Base-by-base conservation (phyloP, 1,140 invertebrate genomes). In the Branchinecta lynchi region DNA sequence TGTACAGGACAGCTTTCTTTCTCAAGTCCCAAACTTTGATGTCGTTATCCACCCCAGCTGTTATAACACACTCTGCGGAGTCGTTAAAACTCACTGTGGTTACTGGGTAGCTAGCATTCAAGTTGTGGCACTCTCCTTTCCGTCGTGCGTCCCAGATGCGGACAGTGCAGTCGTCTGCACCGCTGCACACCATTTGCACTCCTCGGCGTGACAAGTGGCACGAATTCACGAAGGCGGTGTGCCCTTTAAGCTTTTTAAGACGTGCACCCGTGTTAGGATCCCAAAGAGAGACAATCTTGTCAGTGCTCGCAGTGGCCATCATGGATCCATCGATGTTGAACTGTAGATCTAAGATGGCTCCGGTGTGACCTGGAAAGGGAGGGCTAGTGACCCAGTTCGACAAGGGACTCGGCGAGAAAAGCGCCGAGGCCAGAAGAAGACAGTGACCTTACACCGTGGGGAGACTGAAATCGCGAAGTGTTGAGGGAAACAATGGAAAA, bases 21-120 rank as follows among this genome's bases (percentile, higher is more conserved):
- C 96, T 82, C 21, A 98, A 81, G 79, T 99, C 97, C 96, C 96
- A 99, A 1, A 97, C 89, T 84, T 98, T 98, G 7, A 99, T 86
- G 70, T 96, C 89, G 80, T 99, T 99, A 78, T 99, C 97, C 67
- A 99, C 92, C 7, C 97, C 96, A 51, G 89, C 93, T 66, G 88
- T 88, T 82, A 88, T 80, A 46, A 88, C 79, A 80, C 96, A 92
- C 77, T 99, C 95, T 0, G 92, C 86, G 8, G 92, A 96, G 75
- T 98, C 96, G 78, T 93, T 96, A 77, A 99, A 99, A 9, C 90
- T 85, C 0, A 97, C 91, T 0, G 93, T 83, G 43, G 93, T 93
- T 0, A 98, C 87, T 80, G 86, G 86, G 79, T 89, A 98, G 0
- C 83, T 82, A 69, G 87, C 88, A 76, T 96, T 90, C 32, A 98